Evolutionary conservation across 2,797 vertebrate species (phyloP).

Genomic region (Pelochelys cantorii): DNA sequence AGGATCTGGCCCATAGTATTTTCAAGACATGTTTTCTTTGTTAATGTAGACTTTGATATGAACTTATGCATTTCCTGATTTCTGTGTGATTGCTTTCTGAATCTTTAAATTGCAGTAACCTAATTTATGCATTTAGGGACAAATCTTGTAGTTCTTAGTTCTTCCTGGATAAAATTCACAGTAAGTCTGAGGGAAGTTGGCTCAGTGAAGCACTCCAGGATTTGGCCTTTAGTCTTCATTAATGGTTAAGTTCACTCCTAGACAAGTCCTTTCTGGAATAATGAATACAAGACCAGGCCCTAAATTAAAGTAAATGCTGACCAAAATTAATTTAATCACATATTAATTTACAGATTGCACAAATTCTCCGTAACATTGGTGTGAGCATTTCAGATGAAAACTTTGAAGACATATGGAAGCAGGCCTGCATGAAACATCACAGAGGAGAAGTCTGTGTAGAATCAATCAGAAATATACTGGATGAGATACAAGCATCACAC

Average conservation of each 20-base stretch:
- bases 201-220: neutral
- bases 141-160: neutral
- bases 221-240: neutral
- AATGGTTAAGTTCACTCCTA: neutral
- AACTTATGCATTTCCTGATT: neutral
- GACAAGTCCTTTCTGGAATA: neutral
- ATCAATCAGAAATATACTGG: slow-evolving; percentile 82
- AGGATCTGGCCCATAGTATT: neutral
- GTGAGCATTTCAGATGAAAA: slow-evolving; percentile 81
- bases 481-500: slow-evolving; percentile 81
- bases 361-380: slow-evolving; percentile 86
- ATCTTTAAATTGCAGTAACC: neutral
- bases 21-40: neutral
- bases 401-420: slow-evolving; percentile 90
- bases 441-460: slow-evolving; percentile 88
- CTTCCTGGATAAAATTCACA: neutral
- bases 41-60: neutral
- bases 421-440: slow-evolving; percentile 83
- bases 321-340: neutral
- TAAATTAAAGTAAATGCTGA: slow-evolving; percentile 15
- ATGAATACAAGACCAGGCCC: neutral
- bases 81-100: neutral
- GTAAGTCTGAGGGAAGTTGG: neutral
- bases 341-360: slow-evolving; percentile 82
- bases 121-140: neutral